phyloP scores from a whole-genome alignment of 2,797 vertebrate species.

The Karalla daura region DNA sequence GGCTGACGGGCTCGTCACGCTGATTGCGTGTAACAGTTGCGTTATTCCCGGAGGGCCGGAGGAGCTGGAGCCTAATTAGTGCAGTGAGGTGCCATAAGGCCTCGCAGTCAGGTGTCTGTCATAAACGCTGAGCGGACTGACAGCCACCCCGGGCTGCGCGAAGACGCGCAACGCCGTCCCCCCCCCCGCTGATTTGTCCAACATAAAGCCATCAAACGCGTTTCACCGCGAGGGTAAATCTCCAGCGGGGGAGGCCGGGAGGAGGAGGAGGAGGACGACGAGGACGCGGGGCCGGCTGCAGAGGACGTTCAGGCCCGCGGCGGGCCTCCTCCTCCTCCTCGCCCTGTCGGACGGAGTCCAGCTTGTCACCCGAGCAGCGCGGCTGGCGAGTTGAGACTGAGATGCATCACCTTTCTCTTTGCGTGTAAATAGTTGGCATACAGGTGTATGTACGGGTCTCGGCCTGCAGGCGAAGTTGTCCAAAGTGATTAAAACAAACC shows the following conservation, averaged over 20 bases:
- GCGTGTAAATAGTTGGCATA: too few species aligned
- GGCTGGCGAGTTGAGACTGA: slow-evolving; percentile 33
- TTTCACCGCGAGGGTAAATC: neutral
- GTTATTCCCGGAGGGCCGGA: slow-evolving; percentile 33
- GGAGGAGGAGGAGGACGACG: neutral
- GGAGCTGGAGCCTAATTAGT: slow-evolving; percentile 52
- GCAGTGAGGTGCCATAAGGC: slow-evolving; percentile 57
- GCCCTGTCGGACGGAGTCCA: slow-evolving; percentile 1
- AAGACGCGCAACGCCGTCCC: slow-evolving; percentile 44
- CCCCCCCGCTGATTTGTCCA: slow-evolving; percentile 24
- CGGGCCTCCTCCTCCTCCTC: neutral
- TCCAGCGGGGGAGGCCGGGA: neutral
- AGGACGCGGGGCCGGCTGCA: slow-evolving; percentile 18
- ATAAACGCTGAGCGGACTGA: slow-evolving; percentile 46
- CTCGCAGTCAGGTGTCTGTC: slow-evolving; percentile 67
- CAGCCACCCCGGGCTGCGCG: slow-evolving; percentile 38
- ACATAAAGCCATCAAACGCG: slow-evolving; percentile 1
- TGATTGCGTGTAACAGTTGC: slow-evolving; percentile 35
- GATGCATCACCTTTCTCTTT: too few species aligned
- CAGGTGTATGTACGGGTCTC: too few species aligned
- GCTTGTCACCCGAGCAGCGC: slow-evolving; percentile 16
- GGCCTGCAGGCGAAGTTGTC: too few species aligned
- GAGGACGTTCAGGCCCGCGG: neutral
- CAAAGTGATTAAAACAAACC: too few species aligned
- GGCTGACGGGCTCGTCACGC: slow-evolving; percentile 30